Base-by-base conservation (phyloP, 2,888 invertebrate genomes). In the Camponotus fellah region DNA sequence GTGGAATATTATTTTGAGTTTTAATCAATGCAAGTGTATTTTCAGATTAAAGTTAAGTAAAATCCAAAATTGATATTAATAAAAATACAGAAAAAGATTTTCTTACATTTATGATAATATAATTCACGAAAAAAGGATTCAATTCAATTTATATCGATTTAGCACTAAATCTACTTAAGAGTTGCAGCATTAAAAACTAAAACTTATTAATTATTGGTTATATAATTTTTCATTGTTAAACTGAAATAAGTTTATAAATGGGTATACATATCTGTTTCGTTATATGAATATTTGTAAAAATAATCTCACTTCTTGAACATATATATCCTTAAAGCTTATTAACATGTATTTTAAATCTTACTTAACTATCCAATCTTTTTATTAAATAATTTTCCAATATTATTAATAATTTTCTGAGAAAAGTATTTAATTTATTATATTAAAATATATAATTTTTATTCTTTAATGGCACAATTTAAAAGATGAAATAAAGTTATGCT, bases 401-500 rank as follows among this genome's bases (percentile, higher is more conserved):
- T 60, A 40, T 62, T 65, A 65, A 69, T 56, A 68, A 37, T 43
- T 56, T 53, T 9, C 49, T 26, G 26, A 37, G 58, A 79, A 53
- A 12, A 56, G 12, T 75, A 43, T 40, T 37, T 74, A 72, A 21
- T 80, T 71, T 53, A 12, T 75, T 62, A 32, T 69, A 49, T 49
- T 49, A 43, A 21, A 76, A 79, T 71, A 74, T 58, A 46, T 40
- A 69, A 40, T 46, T 43, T 68, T 49, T 60, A 37, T 46, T 75
- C 79, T 82, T 53, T 79, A 66, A 87, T 86, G 86, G 86, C 88
- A 88, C 88, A 68, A 43, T 32, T 49, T 83, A 81, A 32, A 82
- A n/a, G 46, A 43, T 43, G 53, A 79, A 74, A 65, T 64, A 40
- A 64, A 68, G 40, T 34, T 62, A 66, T 62, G n/a, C 8, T 60